A percentile compares a stretch with the other conserved stretches of the same genome.
phyloP scores from a whole-genome alignment of 2,113 vertebrate species.

The Pimephales promelas region DNA sequence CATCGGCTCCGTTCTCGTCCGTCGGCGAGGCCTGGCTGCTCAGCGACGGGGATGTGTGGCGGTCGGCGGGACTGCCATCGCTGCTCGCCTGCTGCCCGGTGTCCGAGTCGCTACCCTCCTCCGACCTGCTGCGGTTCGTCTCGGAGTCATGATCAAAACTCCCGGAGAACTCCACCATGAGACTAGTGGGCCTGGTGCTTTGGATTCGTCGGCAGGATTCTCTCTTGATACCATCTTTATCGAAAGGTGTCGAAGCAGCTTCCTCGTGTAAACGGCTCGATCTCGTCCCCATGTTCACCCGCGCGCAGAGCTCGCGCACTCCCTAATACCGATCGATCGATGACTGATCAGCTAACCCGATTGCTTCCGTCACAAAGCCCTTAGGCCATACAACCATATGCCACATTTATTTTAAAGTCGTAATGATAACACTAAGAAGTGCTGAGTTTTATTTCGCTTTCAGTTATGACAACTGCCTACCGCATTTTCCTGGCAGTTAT shows the following conservation, averaged over 20 bases:
- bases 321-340: slow-evolving; percentile 1
- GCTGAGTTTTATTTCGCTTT: background rate
- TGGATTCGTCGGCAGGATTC: slow-evolving; percentile 74
- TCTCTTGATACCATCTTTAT: slow-evolving; percentile 72
- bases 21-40: slow-evolving; percentile 63
- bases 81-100: slow-evolving; percentile 72
- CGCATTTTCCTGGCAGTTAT: slow-evolving; percentile 69
- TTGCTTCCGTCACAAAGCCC: slow-evolving; percentile 18
- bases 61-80: slow-evolving; percentile 72
- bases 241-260: slow-evolving; percentile 68
- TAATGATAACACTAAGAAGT: background rate
- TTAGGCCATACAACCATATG: background rate
- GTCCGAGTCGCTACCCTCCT: slow-evolving; percentile 79
- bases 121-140: slow-evolving; percentile 74
- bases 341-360: slow-evolving; percentile 3
- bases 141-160: slow-evolving; percentile 77
- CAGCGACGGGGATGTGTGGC: slow-evolving; percentile 63
- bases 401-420: background rate
- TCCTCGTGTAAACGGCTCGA: slow-evolving; percentile 79
- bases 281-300: slow-evolving; percentile 71
- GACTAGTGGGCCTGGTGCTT: slow-evolving; percentile 74
- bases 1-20: slow-evolving; percentile 62
- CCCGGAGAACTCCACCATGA: slow-evolving; percentile 76
- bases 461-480: slow-evolving; percentile 50
- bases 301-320: background rate